Base-by-base conservation (phyloP, 1,140 invertebrate species). In the Patella vulgata region DNA sequence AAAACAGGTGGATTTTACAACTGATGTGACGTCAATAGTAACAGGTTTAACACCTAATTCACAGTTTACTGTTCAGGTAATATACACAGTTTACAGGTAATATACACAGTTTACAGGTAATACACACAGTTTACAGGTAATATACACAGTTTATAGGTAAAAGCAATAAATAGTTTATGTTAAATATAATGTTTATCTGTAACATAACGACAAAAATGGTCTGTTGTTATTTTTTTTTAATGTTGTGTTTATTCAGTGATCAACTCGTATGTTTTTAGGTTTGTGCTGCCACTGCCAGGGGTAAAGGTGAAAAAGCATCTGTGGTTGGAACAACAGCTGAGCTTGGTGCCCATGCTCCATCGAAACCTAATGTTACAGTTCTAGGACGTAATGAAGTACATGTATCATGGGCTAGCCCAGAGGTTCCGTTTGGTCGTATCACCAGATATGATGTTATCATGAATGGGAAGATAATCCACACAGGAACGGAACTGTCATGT, bases 361-460 rank as follows among this genome's bases (percentile, higher is more conserved):
- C 75, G 9, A 82, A 81, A 61, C 82, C 82, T 12, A 70, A 77
- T 42, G 75, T 84, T 11, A 72, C 75, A 25, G 78, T 84, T n/a
- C 54, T 82, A 6, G 82, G 82, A 30, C 63, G 82, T 44, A 78
- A 79, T 58, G 82, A 84, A 71, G 59, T 83, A 9, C 70, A 82
- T 44, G 65, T 83, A 11, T 66, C 74, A 12, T 84, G 82, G 82
- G 71, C 73, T 3, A 68, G 81, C 19, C 82, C 82, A 1, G 78
- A 80, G 50, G 77, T 80, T 14, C 79, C 82, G 6, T 62, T 81
- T 3, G 82, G 82, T 19, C 70, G 77, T 19, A 76, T 84, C 11
- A 82, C 71, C 48, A 71, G 80, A 25, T 84, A 83, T 53, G 82
- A 84, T 50, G 56, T 84, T n/a, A 68, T 64, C 27, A 78, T 81